Base-by-base conservation (phyloP, 2,888 invertebrate genomes). In the Mesorhabditis sp. region DNA sequence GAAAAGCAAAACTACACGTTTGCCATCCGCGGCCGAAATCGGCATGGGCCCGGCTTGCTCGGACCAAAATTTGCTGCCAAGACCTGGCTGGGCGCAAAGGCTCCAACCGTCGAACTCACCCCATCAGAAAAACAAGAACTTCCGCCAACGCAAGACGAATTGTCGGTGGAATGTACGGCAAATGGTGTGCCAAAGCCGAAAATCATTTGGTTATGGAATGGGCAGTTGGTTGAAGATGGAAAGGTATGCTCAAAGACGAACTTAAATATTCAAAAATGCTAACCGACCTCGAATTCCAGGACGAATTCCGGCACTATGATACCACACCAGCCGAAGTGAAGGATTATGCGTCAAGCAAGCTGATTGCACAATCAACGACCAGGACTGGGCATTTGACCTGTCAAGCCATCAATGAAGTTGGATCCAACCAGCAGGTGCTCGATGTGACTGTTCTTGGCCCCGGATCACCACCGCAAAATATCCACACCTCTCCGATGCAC, bases 171-270 rank as follows among this genome's bases (percentile, higher is more conserved):
- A 65, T 84, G 84, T 66, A 80, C 78, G 58, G 82, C 83, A 5
- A 74, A 70, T 64, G 84, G 84, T 62, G 84, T 84, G 10, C 84
- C 84, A 6, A 76, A 79, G 67, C 83, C 84, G 58, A 83, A 83
- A 65, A 85, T 84, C 66, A 77, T 85, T 43, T 84, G 84, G 84
- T 70, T 82, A 43, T 84, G 82, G 82, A 80, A 81, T 69, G 80
- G 78, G 44, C 72, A 74, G 13, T 71, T 81, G 13, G 79, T 84
- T 7, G 83, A 83, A 41, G 84, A 84, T 67, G 84, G 84, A 70
- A 82, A 82, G 70, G 78, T 76, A 45, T 3, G 67, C 43, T 10
- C 7, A 28, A 43, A 42, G 15, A 13, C 10, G 28, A 15, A 42
- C 13, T 66, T 15, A 43, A 43, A 66, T 28, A 43, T 13, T 42